phyloP scores from a whole-genome alignment of 2,113 vertebrate species.

The Vidua macroura region DNA sequence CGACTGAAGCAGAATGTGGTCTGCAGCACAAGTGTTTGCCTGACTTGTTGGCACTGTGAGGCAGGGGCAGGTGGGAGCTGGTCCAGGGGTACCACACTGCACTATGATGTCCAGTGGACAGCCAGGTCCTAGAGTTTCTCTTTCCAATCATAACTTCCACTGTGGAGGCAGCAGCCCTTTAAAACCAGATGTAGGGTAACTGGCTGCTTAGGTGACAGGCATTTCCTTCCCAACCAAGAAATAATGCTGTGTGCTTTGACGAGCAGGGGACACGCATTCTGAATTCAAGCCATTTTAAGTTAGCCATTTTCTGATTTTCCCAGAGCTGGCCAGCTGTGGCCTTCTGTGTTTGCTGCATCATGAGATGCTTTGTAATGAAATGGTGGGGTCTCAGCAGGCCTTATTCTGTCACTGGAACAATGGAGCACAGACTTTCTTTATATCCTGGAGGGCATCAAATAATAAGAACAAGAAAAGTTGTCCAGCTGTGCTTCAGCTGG shows the following conservation, averaged over 20 bases:
- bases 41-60: background rate
- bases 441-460: conserved; percentile 25
- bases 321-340: conserved; percentile 1
- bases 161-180: background rate
- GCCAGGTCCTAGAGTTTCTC: background rate
- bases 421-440: background rate
- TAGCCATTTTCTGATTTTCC: background rate
- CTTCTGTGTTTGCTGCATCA: background rate
- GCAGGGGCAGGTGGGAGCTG: background rate
- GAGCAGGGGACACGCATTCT: background rate
- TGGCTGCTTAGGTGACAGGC: background rate
- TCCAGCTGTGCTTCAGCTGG: conserved; percentile 44
- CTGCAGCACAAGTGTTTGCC: background rate
- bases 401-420: conserved; percentile 45
- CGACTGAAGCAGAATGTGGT: background rate
- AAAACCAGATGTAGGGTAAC: background rate
- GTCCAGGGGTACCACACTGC: accelerated
- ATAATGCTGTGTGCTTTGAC: background rate
- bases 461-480: conserved; percentile 31
- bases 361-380: conserved; percentile 6
- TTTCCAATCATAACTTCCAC: background rate
- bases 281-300: background rate
- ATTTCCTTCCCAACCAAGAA: background rate
- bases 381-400: conserved; percentile 24
- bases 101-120: background rate